Conservation (phyloP, 1,140 invertebrate genomes). For the Drosophila ficusphila region DNA sequence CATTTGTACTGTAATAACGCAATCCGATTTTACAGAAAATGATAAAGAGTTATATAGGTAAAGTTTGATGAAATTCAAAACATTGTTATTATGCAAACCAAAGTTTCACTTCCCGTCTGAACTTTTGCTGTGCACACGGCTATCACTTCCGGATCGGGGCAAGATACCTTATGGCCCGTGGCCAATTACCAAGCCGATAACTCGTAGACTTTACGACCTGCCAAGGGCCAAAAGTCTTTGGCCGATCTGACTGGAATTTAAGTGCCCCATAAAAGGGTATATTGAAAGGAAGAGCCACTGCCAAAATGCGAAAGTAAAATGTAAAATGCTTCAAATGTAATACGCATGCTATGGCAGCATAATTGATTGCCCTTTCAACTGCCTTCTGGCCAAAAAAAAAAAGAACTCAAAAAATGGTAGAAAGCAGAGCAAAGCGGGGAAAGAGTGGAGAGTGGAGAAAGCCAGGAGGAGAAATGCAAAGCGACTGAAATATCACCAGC, state of each 20-base stretch:
- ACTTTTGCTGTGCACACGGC: background rate
- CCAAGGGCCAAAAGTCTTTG: slow-evolving; percentile 5
- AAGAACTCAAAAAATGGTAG: background rate
- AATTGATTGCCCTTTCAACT: slow-evolving; percentile 64
- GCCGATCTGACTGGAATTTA: slow-evolving; percentile 18
- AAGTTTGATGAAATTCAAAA: no score
- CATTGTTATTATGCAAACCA: no score
- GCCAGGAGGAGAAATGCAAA: slow-evolving; percentile 42
- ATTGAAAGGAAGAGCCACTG: background rate
- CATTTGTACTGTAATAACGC: no score
- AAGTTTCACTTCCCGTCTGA: no score
- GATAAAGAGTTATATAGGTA: no score
- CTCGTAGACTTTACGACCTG: slow-evolving; percentile 1
- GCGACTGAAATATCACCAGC: slow-evolving; percentile 54
- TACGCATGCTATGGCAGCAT: slow-evolving; percentile 58
- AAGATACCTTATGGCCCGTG: background rate
- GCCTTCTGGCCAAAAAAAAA: background rate
- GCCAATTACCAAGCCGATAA: background rate
- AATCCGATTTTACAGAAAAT: no score
- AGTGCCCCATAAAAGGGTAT: slow-evolving; percentile 20
- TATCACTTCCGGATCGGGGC: background rate
- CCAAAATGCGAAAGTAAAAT: slow-evolving; percentile 45
- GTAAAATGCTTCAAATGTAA: slow-evolving; percentile 61
- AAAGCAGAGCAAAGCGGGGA: background rate
- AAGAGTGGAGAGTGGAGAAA: background rate